Base-by-base conservation (phyloP, 2,113 vertebrate genomes). In the Eolophus roseicapilla region DNA sequence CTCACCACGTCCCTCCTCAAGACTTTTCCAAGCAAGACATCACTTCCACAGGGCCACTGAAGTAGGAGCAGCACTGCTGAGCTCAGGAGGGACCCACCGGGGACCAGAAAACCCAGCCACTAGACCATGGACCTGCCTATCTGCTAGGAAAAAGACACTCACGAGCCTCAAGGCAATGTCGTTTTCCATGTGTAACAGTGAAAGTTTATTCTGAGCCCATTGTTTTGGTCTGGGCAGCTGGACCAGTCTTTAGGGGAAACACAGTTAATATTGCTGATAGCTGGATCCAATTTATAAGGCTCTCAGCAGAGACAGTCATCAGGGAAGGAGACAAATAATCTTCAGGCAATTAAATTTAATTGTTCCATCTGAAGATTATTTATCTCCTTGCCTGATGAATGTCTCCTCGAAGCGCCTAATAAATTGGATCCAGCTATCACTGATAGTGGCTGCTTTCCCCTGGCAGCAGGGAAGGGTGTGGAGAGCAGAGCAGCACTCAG, bases 311-410 rank as follows among this genome's bases (percentile, higher is more conserved):
- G 96, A 97, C 92, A 91, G 96, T 96, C 95, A 96, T 96, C 90
- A 57, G 95, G 90, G 93, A 97, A 97, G 84, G 97, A 97, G 97
- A 97, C 95, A 97, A 97, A 96, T 96, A 95, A 96, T 96, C 94
- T 97, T 97, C 93, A 96, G 95, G 90, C 97, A 97, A 97, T 97
- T 97, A 97, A 96, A 97, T 97, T 96, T 97, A 97, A 97, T 97
- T 97, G 97, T 96, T 94, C 96, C 96, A 97, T 96, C 96, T 97
- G 97, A 97, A 95, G 88, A 90, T 97, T 97, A 97, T 97, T 97
- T 97, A 97, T 97, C 97, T 97, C 96, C 86, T 95, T 88, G 86
- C 94, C 96, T 96, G 97, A 97, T 97, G 91, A 97, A 94, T 96
- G 94, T 94, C 97, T 97, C 94, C 88, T 95, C 28, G 39, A 90